Conservation (phyloP, 2,888 invertebrate genomes). For the Dicroscelio sp. region DNA sequence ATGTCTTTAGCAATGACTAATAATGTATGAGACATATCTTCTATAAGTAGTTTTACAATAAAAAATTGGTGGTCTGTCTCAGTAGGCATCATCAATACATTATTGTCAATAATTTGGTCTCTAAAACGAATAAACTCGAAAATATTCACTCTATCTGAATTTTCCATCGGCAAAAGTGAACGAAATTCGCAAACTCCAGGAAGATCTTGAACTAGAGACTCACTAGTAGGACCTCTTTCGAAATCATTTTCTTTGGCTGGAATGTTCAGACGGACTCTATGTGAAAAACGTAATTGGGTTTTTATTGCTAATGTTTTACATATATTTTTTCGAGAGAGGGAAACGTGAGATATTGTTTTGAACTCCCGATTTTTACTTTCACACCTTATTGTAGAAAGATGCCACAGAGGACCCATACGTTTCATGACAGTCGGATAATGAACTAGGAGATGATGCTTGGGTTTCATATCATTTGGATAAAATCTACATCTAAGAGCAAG, state of each 20-base stretch:
- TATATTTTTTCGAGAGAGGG: constrained; percentile 41
- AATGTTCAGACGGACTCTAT: no score
- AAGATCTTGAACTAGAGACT: not conserved
- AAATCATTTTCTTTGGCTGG: not conserved
- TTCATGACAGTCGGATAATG: constrained; percentile 44
- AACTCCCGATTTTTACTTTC: constrained; percentile 48
- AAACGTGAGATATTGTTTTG: constrained; percentile 35
- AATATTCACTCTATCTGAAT: not conserved
- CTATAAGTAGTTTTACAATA: not conserved
- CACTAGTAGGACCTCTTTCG: not conserved
- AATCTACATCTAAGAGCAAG: not conserved
- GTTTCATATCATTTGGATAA: constrained; percentile 36
- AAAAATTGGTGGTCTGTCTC: not conserved
- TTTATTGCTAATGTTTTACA: constrained; percentile 60
- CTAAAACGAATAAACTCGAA: not conserved
- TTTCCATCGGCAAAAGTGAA: not conserved
- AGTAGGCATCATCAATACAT: not conserved
- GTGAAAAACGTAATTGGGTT: not conserved
- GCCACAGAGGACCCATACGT: constrained; percentile 56
- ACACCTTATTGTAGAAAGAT: not conserved
- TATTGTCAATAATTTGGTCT: not conserved
- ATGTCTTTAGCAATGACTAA: not conserved
- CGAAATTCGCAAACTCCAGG: not conserved
- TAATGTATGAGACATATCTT: not conserved
- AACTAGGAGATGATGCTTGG: constrained; percentile 59